A percentile compares a stretch with the other conserved stretches of the same genome.
These are phyloP conservation scores for Leucophora obtusa DNA, from an alignment of 2,888 invertebrate genomes.

Conservation along the genomic window DNA sequence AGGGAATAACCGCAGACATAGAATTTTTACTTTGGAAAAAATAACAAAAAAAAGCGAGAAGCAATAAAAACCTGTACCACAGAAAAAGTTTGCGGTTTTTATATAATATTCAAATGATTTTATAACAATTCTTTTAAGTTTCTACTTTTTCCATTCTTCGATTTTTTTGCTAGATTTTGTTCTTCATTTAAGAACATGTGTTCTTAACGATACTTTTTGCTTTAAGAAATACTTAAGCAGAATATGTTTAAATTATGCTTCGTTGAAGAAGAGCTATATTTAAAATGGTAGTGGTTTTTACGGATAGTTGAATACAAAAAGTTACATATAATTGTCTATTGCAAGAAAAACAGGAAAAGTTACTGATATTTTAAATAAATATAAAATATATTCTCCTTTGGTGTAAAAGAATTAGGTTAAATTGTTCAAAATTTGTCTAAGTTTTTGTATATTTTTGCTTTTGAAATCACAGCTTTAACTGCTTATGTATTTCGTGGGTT, in stretches of 20 bases:
- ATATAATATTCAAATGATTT: slow-evolving; percentile 20
- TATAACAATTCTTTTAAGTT: slow-evolving; percentile 9
- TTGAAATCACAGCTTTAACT: too few species aligned
- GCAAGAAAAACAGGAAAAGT: too few species aligned
- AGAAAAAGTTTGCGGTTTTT: background rate
- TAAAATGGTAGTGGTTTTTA: too few species aligned
- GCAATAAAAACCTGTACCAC: background rate
- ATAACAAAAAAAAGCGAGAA: background rate
- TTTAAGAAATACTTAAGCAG: background rate
- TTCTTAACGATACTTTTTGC: slow-evolving; percentile 1
- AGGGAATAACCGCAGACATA: slow-evolving; percentile 46
- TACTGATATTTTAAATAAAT: too few species aligned
- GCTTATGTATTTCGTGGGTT: too few species aligned
- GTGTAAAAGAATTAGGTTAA: too few species aligned
- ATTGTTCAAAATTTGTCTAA: too few species aligned
- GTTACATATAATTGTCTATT: too few species aligned
- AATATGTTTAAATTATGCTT: background rate
- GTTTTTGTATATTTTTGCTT: too few species aligned
- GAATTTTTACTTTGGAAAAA: slow-evolving; percentile 16
- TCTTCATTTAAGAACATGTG: slow-evolving; percentile 7
- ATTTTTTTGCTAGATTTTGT: background rate
- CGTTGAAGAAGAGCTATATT: background rate
- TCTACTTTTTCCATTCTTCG: background rate
- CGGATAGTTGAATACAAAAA: too few species aligned
- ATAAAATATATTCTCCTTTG: too few species aligned